Base-by-base conservation (phyloP, 2,888 invertebrate species). In the Dasysyrphus tricinctus region DNA sequence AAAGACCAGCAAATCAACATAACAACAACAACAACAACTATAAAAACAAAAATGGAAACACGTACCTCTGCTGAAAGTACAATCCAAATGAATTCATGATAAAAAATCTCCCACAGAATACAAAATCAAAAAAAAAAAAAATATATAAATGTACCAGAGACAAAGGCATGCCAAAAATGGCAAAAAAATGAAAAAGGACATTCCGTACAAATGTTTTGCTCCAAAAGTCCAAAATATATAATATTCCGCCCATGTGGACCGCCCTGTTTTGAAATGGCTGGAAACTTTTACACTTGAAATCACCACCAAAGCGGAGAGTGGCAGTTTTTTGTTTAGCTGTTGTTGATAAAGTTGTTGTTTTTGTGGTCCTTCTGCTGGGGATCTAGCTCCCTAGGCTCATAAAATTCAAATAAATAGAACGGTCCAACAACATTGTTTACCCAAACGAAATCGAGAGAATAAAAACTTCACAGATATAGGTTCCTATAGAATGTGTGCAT, bases 371-470 rank as follows among this genome's bases (percentile, higher is more conserved):
- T 72, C 57, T 19, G 72, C 16, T 56, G 0, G 51, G 39, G 16
- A 54, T 42, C 54, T 44, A 57, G 73, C 24, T 81, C 77, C 79
- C 82, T 79, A 79, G 82, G 86, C 86, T 86, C 86, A 86, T 86
- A 86, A 82, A 86, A 86, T 75, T 86, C 82, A 86, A 82, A 86
- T 82, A 86, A 86, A 82, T 72, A 82, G 74, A 75, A 75, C 70
- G 65, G 72, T 61, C 77, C 54, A 78, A 79, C 82, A 81, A 78
- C 72, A 75, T 82, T 86, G 86, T 86, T 82, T 72, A 77, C 78
- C 65, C 65, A 75, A 86, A 86, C 86, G 82, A 86, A 86, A 86
- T 82, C 78, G 86, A 78, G 86, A 86, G 82, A 86, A 82, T 54
- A 69, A 81, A 82, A 82, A 78, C 54, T 67, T 56, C 49, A 69